These are phyloP conservation scores for Melierax canorus DNA, from an alignment of 2,113 vertebrate species.

Conservation along the genomic window DNA sequence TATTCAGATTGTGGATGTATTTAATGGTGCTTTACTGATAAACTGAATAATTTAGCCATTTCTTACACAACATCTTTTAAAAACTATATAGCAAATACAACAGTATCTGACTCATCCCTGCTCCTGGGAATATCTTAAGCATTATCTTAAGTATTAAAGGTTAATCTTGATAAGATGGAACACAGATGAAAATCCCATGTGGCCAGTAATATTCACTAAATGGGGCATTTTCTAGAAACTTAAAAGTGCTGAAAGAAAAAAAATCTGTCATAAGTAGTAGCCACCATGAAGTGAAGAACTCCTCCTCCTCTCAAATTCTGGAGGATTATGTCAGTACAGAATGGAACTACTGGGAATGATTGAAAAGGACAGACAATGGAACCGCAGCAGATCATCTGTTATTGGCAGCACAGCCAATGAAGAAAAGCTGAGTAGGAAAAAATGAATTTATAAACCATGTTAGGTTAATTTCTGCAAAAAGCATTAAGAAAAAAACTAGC, in stretches of 20 bases:
- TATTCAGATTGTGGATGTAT: not conserved
- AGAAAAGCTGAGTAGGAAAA: conserved; percentile 37
- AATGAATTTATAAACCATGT: not conserved
- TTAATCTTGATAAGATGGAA: not conserved
- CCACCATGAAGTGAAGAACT: not conserved
- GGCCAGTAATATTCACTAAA: not conserved
- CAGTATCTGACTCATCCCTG: not conserved
- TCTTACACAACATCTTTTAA: not conserved
- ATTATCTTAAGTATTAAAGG: not conserved
- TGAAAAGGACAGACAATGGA: not conserved
- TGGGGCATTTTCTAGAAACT: not conserved
- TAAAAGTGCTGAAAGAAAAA: not conserved
- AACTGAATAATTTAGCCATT: not conserved
- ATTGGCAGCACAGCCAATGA: not conserved
- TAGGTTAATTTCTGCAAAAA: not conserved
- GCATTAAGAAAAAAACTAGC: not conserved
- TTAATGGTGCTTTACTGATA: not conserved
- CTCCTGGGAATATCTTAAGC: not conserved
- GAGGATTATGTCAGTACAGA: not conserved
- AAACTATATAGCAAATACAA: not conserved
- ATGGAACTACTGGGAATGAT: not conserved
- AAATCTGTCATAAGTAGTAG: not conserved
- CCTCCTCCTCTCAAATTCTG: not conserved
- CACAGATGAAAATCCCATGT: not conserved
- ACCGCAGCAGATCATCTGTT: not conserved